A percentile compares a stretch with the other conserved stretches of the same genome.
These are phyloP conservation scores for Hoplostethus atlanticus DNA, from an alignment of 2,797 vertebrate species.

Conservation along the genomic window DNA sequence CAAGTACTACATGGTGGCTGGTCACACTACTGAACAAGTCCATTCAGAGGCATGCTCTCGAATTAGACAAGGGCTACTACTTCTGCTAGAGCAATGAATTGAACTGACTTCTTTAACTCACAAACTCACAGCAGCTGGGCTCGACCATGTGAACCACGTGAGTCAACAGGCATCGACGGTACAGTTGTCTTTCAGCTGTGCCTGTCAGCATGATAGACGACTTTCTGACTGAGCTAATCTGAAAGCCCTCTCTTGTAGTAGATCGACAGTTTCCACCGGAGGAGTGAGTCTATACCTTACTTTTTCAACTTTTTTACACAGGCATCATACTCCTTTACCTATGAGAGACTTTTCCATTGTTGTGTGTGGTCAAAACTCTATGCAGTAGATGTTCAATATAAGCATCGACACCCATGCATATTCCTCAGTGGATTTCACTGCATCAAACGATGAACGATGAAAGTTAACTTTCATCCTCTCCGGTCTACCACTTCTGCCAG, in stretches of 20 bases:
- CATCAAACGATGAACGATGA: slow-evolving; percentile 42
- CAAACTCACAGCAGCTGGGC: slow-evolving; percentile 40
- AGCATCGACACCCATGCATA: slow-evolving; percentile 7
- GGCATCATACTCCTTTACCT: slow-evolving; percentile 11
- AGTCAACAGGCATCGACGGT: background rate
- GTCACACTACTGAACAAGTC: background rate
- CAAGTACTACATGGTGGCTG: background rate
- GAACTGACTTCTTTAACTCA: background rate
- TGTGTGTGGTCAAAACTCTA: background rate
- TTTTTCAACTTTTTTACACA: slow-evolving; percentile 25
- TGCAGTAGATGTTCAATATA: slow-evolving; percentile 26
- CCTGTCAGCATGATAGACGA: slow-evolving; percentile 20
- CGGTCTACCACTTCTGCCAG: slow-evolving; percentile 10
- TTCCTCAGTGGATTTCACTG: slow-evolving; percentile 31
- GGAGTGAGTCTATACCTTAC: background rate
- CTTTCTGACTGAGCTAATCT: slow-evolving; percentile 7
- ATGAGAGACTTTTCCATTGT: slow-evolving; percentile 26
- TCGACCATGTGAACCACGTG: background rate
- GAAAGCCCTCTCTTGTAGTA: slow-evolving; percentile 6
- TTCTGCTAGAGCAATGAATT: slow-evolving; percentile 4
- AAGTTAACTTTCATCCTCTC: slow-evolving; percentile 43
- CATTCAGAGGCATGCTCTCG: background rate
- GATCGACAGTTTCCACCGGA: slow-evolving; percentile 26
- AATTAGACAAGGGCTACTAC: background rate
- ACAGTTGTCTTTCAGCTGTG: slow-evolving; percentile 5